Evolutionary conservation across 2,113 vertebrate genomes (phyloP), one percentile per base, ranked within the genome.

Genomic region (Siniperca chuatsi): DNA sequence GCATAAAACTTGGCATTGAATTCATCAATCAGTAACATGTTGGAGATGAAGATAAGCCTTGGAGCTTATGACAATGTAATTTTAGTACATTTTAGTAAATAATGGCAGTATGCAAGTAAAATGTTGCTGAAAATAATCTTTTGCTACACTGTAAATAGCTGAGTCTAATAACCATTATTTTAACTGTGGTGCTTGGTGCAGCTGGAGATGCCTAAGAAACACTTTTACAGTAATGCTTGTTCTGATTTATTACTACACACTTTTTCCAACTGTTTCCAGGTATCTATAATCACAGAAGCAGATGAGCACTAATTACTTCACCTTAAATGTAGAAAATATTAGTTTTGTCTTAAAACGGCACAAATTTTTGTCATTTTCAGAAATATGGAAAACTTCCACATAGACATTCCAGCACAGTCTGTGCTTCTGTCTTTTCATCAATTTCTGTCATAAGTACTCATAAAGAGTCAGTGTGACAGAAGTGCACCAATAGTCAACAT

Each of bases 291-390:
- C 29, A 12, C 61, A 65, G 50, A 20, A 67, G 61, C 70, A 74
- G 52, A 66, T 44, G 48, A 81, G 61, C 70, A 48, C 37, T 66
- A 57, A 57, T 64, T 40, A 64, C 60, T 73, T 46, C 25, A 12
- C 37, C 58, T 33, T 7, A 33, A 71, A 80, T 23, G 78, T 35
- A 55, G 25, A 42, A 81, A 81, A 74, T 37, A 55, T 65, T 65
- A 35, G 37, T 18, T 65, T 37, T 18, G 20, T 35, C 50, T 68
- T 37, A 6, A 33, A 10, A 52, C 4, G 3, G 20, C 25, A 44
- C 25, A 1, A 29, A 29, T 29, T 67, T 37, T 55, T 3, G 8
- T 48, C 20, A 11, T 72, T 71, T 15, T 13, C 2, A 60, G 2
- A 75, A 82, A 67, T 48, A 37, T 66, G 29, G 7, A 73, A 71